These are phyloP conservation scores for Cephalotes varians DNA, from an alignment of 2,888 invertebrate genomes.

Conservation along the genomic window DNA sequence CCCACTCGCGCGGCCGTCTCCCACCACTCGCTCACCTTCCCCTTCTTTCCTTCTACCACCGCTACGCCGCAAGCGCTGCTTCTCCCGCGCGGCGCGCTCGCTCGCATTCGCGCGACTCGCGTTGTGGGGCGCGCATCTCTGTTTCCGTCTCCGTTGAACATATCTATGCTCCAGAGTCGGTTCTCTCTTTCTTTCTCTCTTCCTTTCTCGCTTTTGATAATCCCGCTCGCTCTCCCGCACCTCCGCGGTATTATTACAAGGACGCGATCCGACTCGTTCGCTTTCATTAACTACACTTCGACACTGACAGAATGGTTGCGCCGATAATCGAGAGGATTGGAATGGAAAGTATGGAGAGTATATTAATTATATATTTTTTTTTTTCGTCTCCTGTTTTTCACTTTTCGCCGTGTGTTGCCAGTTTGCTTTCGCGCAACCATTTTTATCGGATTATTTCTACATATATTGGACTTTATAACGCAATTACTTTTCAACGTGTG, in stretches of 20 bases:
- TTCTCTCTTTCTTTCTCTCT: background rate
- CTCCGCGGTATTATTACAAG: conserved; percentile 38
- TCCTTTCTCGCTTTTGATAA: background rate
- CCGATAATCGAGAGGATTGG: conserved; percentile 33
- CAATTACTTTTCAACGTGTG: background rate
- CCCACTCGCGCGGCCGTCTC: background rate
- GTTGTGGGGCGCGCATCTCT: background rate
- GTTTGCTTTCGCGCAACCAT: conserved; percentile 16
- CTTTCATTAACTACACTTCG: conserved; percentile 51
- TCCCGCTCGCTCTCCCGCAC: conserved; percentile 27
- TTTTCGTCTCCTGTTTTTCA: conserved; percentile 26
- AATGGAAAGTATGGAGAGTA: conserved; percentile 26
- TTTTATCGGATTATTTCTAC: conserved; percentile 20
- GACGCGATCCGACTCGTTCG: conserved; percentile 30
- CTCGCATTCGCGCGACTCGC: conserved; percentile 12
- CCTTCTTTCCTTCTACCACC: background rate
- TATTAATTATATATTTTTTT: conserved; percentile 45
- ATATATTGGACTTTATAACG: background rate
- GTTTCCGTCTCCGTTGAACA: background rate
- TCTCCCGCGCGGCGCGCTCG: conserved; percentile 38
- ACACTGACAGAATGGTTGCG: conserved; percentile 43
- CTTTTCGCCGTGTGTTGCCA: background rate
- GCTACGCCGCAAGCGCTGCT: conserved; percentile 39
- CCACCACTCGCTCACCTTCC: background rate
- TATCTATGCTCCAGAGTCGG: background rate